A percentile compares a stretch with the other conserved stretches of the same genome.
Evolutionary conservation across 2,113 vertebrate genomes (phyloP).

Genomic region (Monopterus albus): DNA sequence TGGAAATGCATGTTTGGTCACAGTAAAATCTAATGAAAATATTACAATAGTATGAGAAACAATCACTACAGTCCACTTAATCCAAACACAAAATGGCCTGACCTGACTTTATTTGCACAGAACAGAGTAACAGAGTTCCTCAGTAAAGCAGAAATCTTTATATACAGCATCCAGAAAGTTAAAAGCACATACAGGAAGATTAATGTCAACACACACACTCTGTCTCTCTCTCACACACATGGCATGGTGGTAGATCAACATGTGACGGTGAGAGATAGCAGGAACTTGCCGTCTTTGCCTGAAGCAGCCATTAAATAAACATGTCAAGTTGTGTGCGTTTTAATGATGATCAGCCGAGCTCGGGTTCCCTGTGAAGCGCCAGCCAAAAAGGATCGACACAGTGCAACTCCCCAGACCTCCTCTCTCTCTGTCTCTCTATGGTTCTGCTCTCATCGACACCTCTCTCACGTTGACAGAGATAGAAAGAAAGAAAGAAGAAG

Average conservation of each 20-base stretch:
- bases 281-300: constrained; percentile 81
- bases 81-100: constrained; percentile 46
- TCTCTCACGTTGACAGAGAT: constrained; percentile 77
- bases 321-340: constrained; percentile 82
- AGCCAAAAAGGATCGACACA: constrained; percentile 79
- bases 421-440: constrained; percentile 54
- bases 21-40: constrained; percentile 48
- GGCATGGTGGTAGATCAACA: constrained; percentile 78
- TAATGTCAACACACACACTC: constrained; percentile 44
- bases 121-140: background rate
- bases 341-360: constrained; percentile 80
- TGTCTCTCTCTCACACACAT: constrained; percentile 57
- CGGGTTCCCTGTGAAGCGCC: constrained; percentile 75
- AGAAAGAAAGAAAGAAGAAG: constrained; percentile 74
- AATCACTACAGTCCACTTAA: constrained; percentile 41
- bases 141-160: constrained; percentile 22
- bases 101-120: constrained; percentile 37
- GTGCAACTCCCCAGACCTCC: constrained; percentile 80
- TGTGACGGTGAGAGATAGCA: constrained; percentile 80
- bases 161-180: constrained; percentile 33
- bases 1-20: constrained; percentile 42
- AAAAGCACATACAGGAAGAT: constrained; percentile 50
- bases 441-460: constrained; percentile 70
- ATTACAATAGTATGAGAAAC: constrained; percentile 38
- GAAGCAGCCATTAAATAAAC: constrained; percentile 85